Evolutionary conservation across 2,113 vertebrate genomes (phyloP).

Genomic region (Centrocercus urophasianus): DNA sequence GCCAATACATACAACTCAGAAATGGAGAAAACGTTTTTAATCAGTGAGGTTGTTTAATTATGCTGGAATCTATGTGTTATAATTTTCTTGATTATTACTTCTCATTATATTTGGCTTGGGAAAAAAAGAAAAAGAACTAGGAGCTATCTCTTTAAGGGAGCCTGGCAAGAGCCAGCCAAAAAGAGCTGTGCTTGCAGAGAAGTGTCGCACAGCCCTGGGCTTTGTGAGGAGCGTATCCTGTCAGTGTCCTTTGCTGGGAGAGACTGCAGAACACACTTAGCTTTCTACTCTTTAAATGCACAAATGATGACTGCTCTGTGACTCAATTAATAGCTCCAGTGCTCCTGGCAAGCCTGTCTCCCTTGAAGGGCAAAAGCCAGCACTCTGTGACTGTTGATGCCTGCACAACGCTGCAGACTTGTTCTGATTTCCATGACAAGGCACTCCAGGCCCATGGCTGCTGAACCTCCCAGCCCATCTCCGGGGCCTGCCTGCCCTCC

Average conservation of each 20-base stretch:
- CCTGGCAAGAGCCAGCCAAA: background rate
- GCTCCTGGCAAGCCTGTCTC: background rate
- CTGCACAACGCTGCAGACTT: background rate
- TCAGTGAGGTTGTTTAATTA: slow-evolving; percentile 21
- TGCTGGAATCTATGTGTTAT: background rate
- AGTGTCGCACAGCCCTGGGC: background rate
- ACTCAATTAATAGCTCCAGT: slow-evolving; percentile 30
- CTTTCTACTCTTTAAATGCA: slow-evolving; percentile 30
- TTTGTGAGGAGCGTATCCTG: background rate
- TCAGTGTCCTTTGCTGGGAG: background rate
- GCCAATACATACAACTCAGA: background rate
- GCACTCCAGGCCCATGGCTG: background rate
- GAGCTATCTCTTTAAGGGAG: background rate
- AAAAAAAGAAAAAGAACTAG: background rate
- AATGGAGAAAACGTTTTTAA: slow-evolving; percentile 9
- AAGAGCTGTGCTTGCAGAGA: slow-evolving; percentile 3
- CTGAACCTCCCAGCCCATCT: background rate
- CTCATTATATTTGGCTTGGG: background rate
- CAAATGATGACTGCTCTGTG: slow-evolving; percentile 1
- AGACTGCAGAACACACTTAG: slow-evolving; percentile 14
- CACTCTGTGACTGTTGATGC: background rate
- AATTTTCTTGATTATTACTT: background rate
- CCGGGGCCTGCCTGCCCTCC: background rate
- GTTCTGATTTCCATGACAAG: background rate
- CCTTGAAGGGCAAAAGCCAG: slow-evolving; percentile 51